Percentiles rank a stretch among this genome's conserved stretches.
Evolutionary conservation across 2,888 invertebrate species (phyloP).

Genomic region (Drosophila ezoana): DNA sequence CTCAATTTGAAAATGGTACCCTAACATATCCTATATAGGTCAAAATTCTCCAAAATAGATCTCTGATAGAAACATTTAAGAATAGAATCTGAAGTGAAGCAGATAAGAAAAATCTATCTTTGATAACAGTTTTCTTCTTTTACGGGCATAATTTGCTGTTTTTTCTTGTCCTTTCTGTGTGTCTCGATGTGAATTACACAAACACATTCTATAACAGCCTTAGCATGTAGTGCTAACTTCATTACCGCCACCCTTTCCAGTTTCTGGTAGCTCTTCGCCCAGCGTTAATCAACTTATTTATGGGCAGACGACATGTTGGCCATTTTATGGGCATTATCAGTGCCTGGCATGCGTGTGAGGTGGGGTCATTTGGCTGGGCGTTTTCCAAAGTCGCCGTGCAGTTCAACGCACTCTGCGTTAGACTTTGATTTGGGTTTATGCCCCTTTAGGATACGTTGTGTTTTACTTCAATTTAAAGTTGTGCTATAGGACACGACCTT

Average conservation of each 20-base stretch:
- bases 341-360: conserved; percentile 29
- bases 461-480: conserved; percentile 46
- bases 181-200: not conserved
- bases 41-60: too few relatives aligned
- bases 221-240: conserved; percentile 11
- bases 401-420: conserved; percentile 41
- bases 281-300: conserved; percentile 66
- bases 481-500: conserved; percentile 13
- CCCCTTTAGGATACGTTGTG: conserved; percentile 22
- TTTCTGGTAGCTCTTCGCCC: not conserved
- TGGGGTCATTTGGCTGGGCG: not conserved
- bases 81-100: too few relatives aligned
- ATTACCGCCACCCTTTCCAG: conserved; percentile 3
- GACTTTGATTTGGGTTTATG: conserved; percentile 9
- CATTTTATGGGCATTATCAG: conserved; percentile 58
- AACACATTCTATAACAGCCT: not conserved
- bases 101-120: too few relatives aligned
- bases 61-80: too few relatives aligned
- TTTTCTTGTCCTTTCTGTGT: not conserved
- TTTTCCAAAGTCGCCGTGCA: conserved; percentile 6
- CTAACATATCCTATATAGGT: too few relatives aligned
- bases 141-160: too few relatives aligned
- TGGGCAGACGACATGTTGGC: conserved; percentile 44
- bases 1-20: too few relatives aligned
- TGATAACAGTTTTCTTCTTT: too few relatives aligned